Evolutionary conservation across 2,797 vertebrate species (phyloP).

Genomic region (Premnoplex brunnescens): DNA sequence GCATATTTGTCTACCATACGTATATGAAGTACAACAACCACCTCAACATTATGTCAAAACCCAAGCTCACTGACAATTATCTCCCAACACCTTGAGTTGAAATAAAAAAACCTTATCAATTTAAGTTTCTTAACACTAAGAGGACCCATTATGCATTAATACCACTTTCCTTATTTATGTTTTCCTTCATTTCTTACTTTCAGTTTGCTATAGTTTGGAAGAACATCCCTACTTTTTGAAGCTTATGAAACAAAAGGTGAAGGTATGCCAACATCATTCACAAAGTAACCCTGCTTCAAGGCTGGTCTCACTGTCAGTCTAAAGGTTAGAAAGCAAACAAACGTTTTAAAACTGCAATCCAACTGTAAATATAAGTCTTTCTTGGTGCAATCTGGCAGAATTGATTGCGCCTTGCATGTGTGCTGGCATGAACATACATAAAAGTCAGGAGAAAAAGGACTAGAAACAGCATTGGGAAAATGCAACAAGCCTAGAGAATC

Average conservation of each 20-base stretch:
- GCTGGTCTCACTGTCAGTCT: neutral
- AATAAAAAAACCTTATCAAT: neutral
- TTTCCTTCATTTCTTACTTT: neutral
- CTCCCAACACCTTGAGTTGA: neutral
- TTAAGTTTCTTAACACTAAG: neutral
- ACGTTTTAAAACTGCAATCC: neutral
- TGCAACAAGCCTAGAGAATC: neutral
- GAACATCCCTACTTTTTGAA: neutral
- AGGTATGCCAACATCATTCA: neutral
- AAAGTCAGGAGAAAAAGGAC: neutral
- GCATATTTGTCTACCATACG: neutral
- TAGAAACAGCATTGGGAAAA: neutral
- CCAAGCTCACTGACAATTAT: neutral
- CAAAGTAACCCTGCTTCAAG: neutral
- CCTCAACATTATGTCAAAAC: neutral
- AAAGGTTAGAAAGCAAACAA: neutral
- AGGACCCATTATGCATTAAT: neutral
- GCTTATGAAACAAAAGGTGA: neutral
- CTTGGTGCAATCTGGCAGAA: neutral
- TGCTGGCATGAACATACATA: fast-evolving
- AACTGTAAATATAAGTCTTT: neutral
- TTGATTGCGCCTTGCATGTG: neutral
- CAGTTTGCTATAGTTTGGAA: neutral
- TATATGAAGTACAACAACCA: neutral
- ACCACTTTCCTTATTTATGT: neutral